Evolutionary conservation across 1,140 invertebrate genomes (phyloP), one percentile per base, ranked within the genome.

Genomic region (Zaprionus davidi): DNA sequence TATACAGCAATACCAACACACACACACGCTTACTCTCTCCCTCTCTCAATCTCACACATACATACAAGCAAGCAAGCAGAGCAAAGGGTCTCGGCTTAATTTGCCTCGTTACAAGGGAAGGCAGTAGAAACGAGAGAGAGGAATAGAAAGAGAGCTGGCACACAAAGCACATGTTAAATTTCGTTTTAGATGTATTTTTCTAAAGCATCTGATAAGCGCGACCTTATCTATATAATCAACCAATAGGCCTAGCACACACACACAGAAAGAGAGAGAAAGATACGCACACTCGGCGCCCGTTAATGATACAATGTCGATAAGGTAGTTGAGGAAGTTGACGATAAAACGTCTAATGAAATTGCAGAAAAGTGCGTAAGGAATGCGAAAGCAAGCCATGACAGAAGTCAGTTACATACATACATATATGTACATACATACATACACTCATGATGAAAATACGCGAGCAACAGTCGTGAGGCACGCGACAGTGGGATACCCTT

Each of bases 171-270:
- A 79, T 79, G 63, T 76, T 74, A 65, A 83, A 88, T 78, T 88
- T 88, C 80, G 71, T 88, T 88, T 88, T 78, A 87, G 78, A 88
- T 87, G 79, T 88, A 88, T 87, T 88, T 87, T 83, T 78, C 59
- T 83, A 83, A 79, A 64, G 83, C 84, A 70, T 81, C 73, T 83
- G 83, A 87, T 87, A 87, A 87, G 83, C 79, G 70, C 58, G 57
- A 59, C 73, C 83, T 87, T 87, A 88, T 83, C 81, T 83, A 67
- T 69, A 76, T 81, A 87, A 87, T 87, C 83, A 78, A 67, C 38
- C 58, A 79, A 79, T 68, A 66, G 67, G 63, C 46, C 59, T 20
- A 62, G 7, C 38, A 17, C 51, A 26, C 31, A 17, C 51, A 36
- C 17, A 36, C 49, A 13, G n/a, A 15, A 5, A 44, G 15, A 44